Percentiles rank a stretch among this genome's conserved stretches.
Conservation (phyloP, 2,797 vertebrate species). For the Ctenopoma multispine region DNA sequence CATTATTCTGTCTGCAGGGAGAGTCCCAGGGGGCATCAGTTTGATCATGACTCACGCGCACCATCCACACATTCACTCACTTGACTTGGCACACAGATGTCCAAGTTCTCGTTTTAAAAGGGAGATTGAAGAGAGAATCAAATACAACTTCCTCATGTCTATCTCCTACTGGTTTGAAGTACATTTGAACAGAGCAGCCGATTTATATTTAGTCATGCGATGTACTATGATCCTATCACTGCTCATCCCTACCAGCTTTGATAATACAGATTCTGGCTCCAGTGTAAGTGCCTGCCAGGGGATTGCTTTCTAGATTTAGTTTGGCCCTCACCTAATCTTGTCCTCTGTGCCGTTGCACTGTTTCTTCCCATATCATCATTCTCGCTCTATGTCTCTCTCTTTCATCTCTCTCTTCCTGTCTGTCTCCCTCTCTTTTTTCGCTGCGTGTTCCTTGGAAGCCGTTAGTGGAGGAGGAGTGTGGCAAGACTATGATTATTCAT, state of each 20-base stretch:
- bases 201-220: constrained; percentile 63
- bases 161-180: constrained; percentile 37
- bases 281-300: constrained; percentile 45
- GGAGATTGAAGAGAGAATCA: constrained; percentile 23
- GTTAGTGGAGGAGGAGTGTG: constrained; percentile 49
- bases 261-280: constrained; percentile 53
- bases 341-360: constrained; percentile 49
- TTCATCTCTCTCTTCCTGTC: constrained; percentile 53
- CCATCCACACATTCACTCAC: constrained; percentile 37
- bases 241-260: constrained; percentile 48
- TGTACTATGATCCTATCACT: constrained; percentile 41
- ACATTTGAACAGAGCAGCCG: constrained; percentile 26
- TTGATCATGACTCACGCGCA: constrained; percentile 47
- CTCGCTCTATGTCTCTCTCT: constrained; percentile 64
- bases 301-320: constrained; percentile 67
- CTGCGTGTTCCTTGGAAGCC: constrained; percentile 41
- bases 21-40: constrained; percentile 38
- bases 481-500: constrained; percentile 70
- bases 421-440: constrained; percentile 20
- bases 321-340: constrained; percentile 66
- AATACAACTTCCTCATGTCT: constrained; percentile 26
- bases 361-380: constrained; percentile 71
- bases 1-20: constrained; percentile 43
- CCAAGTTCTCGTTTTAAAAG: constrained; percentile 22
- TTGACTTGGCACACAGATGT: constrained; percentile 29